Evolutionary conservation across 2,113 vertebrate species (phyloP).

Genomic region (Furnarius figulus): DNA sequence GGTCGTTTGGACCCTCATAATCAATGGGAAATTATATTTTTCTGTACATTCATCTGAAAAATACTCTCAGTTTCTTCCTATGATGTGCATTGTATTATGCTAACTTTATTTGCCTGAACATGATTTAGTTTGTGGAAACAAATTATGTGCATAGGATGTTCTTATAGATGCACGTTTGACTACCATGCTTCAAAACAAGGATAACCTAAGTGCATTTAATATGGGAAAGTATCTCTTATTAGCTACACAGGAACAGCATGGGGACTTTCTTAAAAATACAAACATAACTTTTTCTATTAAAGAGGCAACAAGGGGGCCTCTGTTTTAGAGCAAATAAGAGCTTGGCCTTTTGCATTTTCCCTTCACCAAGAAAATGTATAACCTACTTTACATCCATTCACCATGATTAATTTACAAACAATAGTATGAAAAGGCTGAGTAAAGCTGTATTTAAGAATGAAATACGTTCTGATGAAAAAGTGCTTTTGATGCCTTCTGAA

Average conservation of each 20-base stretch:
- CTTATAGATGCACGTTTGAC: background rate
- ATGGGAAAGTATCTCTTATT: background rate
- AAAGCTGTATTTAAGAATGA: background rate
- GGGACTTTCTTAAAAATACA: background rate
- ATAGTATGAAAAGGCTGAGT: background rate
- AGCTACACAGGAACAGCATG: background rate
- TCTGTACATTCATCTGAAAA: background rate
- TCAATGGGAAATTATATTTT: background rate
- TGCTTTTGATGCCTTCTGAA: background rate
- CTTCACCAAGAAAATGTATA: background rate
- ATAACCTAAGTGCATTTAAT: background rate
- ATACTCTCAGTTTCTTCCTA: background rate
- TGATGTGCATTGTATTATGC: background rate
- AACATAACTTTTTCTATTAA: background rate
- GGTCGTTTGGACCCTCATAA: background rate
- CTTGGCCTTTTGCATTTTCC: background rate
- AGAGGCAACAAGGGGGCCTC: background rate
- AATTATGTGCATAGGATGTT: background rate
- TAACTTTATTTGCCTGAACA: background rate
- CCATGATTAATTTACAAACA: background rate
- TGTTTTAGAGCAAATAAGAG: background rate
- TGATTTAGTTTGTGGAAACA: background rate
- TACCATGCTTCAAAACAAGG: background rate
- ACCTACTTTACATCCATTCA: background rate
- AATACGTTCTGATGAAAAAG: background rate